Evolutionary conservation across 2,888 invertebrate species (phyloP), one percentile per base, ranked within the genome.

Genomic region (Drosophila algonquin): DNA sequence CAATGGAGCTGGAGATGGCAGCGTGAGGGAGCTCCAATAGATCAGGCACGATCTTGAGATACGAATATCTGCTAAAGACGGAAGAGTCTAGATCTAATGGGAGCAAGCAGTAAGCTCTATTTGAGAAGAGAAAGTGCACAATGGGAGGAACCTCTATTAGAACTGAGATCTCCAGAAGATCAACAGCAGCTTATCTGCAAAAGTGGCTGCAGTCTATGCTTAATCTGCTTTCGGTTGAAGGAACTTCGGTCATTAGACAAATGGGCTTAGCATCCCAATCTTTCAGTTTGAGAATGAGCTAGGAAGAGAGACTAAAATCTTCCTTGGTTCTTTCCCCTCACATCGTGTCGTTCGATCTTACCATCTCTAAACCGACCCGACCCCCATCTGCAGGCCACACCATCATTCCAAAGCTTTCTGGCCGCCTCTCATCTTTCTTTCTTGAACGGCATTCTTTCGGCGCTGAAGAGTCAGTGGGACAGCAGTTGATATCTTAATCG

Each of bases 401-500:
- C 24, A 12, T 12, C 57, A 67, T 24, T 45, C 16, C n/a, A 47
- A 56, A 44, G 47, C 56, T 64, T 58, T 48, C 62, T 61, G 55
- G 47, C 63, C 52, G 27, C 21, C 61, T 82, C 80, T 75, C 84
- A 84, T 82, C 87, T 82, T 84, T 82, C 87, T 87, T 84, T 73
- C 82, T 84, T 77, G 85, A 81, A 72, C 87, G 77, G 75, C 79
- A 85, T 82, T 86, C 75, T 76, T 80, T 69, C 65, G 53, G 54
- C 68, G 56, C 50, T 72, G 54, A 51, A 50, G 53, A 64, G 81
- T 76, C 76, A 64, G 79, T 68, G 21, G 27, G 24, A 40, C 35
- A 63, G 76, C 74, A 74, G 76, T 81, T 85, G 86, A 85, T 85
- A 85, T 83, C 85, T 83, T 83, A 87, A 83, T 83, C 82, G 78